Evolutionary conservation across 2,888 invertebrate genomes (phyloP), one percentile per base, ranked within the genome.

Genomic region (Zele albiditarsus): DNA sequence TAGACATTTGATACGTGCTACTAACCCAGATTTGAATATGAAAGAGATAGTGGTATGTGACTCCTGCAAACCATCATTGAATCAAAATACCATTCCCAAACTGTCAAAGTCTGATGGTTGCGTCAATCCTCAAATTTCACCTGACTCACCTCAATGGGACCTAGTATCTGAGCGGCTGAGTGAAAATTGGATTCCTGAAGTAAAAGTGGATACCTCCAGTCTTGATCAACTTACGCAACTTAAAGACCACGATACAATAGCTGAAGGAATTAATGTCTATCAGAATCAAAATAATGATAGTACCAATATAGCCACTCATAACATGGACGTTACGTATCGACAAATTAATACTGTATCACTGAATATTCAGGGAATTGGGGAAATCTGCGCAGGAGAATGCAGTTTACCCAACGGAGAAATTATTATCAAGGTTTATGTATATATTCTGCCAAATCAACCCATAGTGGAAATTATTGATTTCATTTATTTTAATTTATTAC

Each of bases 121-220:
- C 53, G 69, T 63, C 57, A 65, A 74, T 73, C 74, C 74, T 49
- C 33, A 57, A n/a, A 23, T 33, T 0, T 60, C 68, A 27, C n/a
- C 1, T 0, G 6, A 74, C 71, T 33, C 77, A 68, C 83, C 82
- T 33, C 31, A 42, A 23, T 73, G 83, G 33, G 76, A 83, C 74
- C 53, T 79, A 12, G 74, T 84, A n/a, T 57, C 77, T 5, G 80
- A 82, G 12, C 38, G 38, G 12, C 38, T 38, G 8, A 8, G 8
- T 8, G 38, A 38, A 38, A 38, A 38, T 12, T 38, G 38, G 38
- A 38, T 38, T 0, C 12, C 38, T 8, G 12, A 38, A 12, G 38
- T 12, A 38, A 38, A 38, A 12, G 2, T 38, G 38, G 38, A 38
- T 12, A 38, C 38, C 12, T 8, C 38, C 8, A 38, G 12, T 38